Percentiles rank a stretch among this genome's conserved stretches.
These are phyloP conservation scores for Dryomyza anilis DNA, from an alignment of 2,888 invertebrate genomes.

Conservation along the genomic window DNA sequence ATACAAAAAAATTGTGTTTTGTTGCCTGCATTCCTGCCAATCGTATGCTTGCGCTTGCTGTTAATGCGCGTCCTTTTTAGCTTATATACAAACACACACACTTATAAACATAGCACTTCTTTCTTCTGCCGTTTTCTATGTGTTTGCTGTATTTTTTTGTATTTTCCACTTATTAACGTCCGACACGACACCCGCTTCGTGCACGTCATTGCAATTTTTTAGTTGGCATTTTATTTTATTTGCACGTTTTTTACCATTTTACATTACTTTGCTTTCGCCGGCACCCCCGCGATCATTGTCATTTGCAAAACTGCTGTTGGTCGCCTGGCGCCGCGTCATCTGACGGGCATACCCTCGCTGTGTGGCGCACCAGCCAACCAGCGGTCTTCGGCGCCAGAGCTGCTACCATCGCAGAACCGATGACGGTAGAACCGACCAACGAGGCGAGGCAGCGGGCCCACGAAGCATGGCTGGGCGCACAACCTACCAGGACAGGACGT, in stretches of 20 bases:
- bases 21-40: too few relatives aligned
- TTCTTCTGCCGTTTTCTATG: too few relatives aligned
- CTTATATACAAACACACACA: too few relatives aligned
- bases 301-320: conserved; percentile 22
- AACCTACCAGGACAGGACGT: too few relatives aligned
- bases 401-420: not conserved
- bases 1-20: too few relatives aligned
- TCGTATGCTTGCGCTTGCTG: too few relatives aligned
- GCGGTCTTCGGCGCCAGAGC: conserved; percentile 17
- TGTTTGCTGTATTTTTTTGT: too few relatives aligned
- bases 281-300: too few relatives aligned
- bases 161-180: not conserved
- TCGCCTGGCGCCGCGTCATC: conserved; percentile 1
- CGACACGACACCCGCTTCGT: not conserved
- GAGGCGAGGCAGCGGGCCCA: not conserved
- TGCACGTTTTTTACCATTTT: not conserved
- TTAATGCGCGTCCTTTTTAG: too few relatives aligned
- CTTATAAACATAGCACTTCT: too few relatives aligned
- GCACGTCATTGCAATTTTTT: not conserved
- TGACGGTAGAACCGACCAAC: conserved; percentile 9
- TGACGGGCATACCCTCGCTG: not conserved
- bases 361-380: conserved; percentile 16
- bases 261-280: not conserved
- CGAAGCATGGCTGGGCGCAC: conserved; percentile 15
- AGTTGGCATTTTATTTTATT: not conserved